phyloP scores from a whole-genome alignment of 2,797 vertebrate genomes.

The Decapterus maruadsi region DNA sequence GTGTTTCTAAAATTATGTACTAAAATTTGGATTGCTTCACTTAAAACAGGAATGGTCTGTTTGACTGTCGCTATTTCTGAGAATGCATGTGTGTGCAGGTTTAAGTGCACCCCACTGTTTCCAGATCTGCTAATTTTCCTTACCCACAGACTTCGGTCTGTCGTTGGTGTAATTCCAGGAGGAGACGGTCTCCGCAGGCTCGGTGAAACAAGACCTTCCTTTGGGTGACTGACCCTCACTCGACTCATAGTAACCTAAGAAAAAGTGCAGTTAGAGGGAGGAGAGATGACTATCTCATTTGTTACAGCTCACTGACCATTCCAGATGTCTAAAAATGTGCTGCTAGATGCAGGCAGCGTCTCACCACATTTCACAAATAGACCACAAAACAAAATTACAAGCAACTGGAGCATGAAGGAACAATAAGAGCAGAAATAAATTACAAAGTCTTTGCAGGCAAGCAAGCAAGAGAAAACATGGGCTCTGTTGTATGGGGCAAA shows the following conservation, averaged over 20 bases:
- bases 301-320: conserved; percentile 20
- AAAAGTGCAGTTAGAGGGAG: conserved; percentile 20
- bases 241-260: conserved; percentile 81
- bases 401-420: conserved; percentile 52
- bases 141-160: conserved; percentile 83
- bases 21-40: neutral
- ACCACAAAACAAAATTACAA: conserved; percentile 34
- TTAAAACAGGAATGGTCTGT: neutral
- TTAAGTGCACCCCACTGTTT: neutral
- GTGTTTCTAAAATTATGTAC: neutral
- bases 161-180: conserved; percentile 66
- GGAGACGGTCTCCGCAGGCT: conserved; percentile 56
- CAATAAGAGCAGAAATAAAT: conserved; percentile 33
- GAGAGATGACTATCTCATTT: conserved; percentile 3
- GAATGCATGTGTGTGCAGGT: neutral
- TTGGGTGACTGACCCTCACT: conserved; percentile 80
- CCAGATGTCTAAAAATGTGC: conserved; percentile 31
- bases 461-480: neutral
- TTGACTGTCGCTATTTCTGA: neutral
- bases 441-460: conserved; percentile 2
- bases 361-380: conserved; percentile 30
- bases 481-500: neutral
- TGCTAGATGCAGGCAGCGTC: conserved; percentile 1
- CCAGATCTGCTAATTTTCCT: conserved; percentile 46
- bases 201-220: conserved; percentile 69